These are phyloP conservation scores for Apostichopus parvimensis DNA, from an alignment of 35 echinoderm and acorn worm species.

Conservation along the genomic window DNA sequence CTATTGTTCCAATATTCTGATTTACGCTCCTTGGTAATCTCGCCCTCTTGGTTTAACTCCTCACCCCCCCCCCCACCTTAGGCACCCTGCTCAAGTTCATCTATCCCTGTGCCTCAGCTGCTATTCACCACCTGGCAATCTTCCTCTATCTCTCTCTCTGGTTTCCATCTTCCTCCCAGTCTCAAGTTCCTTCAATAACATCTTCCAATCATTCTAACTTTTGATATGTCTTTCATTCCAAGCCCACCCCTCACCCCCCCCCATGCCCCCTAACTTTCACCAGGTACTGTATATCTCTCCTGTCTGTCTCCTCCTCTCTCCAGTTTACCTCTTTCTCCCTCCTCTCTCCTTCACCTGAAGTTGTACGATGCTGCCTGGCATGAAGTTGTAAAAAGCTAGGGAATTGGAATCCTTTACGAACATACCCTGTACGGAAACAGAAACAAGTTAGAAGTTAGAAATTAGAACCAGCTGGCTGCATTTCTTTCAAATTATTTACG, in stretches of 20 bases:
- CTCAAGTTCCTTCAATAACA: neutral
- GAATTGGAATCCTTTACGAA: constrained; percentile 98
- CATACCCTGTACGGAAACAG: constrained; percentile 63
- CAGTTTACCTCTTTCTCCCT: constrained; percentile 78
- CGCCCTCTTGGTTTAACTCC: no score
- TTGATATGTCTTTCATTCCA: neutral
- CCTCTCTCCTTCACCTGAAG: constrained; percentile 97
- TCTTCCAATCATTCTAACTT: neutral
- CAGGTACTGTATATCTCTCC: neutral
- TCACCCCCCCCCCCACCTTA: no score
- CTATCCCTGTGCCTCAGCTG: no score
- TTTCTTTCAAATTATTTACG: no score
- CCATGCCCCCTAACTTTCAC: constrained; percentile 1
- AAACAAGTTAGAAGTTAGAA: constrained; percentile 66
- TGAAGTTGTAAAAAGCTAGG: constrained; percentile 93
- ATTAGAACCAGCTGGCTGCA: no score
- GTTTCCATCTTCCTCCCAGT: no score
- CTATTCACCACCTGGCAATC: no score
- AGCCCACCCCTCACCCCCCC: neutral
- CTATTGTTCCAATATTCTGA: no score
- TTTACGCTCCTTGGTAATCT: no score
- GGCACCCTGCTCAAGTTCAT: no score
- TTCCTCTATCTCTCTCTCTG: no score
- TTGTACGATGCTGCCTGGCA: constrained; percentile 65
- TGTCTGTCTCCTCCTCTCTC: neutral